Percentiles rank a stretch among this genome's conserved stretches.
These are phyloP conservation scores for Zophobas morio DNA, from an alignment of 1,140 invertebrate species.

Conservation along the genomic window DNA sequence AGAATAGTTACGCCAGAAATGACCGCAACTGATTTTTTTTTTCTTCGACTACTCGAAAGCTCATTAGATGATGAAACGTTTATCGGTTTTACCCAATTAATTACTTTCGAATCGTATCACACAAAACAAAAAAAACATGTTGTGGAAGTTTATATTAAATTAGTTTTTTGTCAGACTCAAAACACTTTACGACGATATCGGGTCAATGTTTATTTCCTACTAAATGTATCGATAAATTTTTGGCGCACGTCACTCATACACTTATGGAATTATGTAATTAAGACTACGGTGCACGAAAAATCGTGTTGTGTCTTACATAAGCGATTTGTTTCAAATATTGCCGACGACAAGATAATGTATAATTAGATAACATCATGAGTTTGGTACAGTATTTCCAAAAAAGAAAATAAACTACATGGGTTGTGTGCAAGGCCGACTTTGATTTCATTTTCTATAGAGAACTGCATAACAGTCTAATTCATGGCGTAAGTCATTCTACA, in stretches of 20 bases:
- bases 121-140: constrained; percentile 5
- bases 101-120: constrained; percentile 20
- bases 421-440: too few relatives aligned
- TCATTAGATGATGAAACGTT: constrained; percentile 25
- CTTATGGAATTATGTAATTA: not conserved
- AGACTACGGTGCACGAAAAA: not conserved
- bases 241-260: constrained; percentile 13
- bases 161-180: constrained; percentile 11
- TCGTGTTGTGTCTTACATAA: too few relatives aligned
- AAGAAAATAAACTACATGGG: too few relatives aligned
- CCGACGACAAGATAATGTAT: too few relatives aligned
- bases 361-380: too few relatives aligned
- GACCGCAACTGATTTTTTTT: not conserved
- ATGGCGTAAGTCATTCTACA: too few relatives aligned
- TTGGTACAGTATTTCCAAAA: too few relatives aligned
- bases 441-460: too few relatives aligned
- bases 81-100: constrained; percentile 21
- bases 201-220: constrained; percentile 21
- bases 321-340: too few relatives aligned
- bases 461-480: too few relatives aligned
- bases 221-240: constrained; percentile 8
- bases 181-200: constrained; percentile 7
- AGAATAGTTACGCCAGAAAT: constrained; percentile 1
- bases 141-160: constrained; percentile 9
- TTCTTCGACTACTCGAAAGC: not conserved